phyloP scores from a whole-genome alignment of 2,113 vertebrate species.

The Python bivittatus region DNA sequence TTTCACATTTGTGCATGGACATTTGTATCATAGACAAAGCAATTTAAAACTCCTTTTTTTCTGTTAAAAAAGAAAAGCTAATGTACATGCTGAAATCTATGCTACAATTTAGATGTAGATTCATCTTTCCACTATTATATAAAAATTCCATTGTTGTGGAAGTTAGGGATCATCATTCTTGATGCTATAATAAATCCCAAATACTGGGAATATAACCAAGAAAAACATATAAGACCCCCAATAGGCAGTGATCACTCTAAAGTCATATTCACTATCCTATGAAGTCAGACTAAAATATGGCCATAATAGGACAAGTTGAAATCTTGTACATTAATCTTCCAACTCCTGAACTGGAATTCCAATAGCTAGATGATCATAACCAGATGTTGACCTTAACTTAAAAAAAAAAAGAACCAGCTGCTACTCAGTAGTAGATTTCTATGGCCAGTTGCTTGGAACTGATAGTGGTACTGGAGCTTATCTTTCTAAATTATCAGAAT shows the following conservation, averaged over 20 bases:
- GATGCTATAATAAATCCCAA: background rate
- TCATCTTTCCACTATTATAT: background rate
- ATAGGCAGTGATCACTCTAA: background rate
- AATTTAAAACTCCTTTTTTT: background rate
- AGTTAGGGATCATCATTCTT: background rate
- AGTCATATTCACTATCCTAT: background rate
- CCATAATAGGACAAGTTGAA: background rate
- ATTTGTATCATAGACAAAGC: background rate
- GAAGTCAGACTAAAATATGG: background rate
- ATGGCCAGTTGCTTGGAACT: background rate
- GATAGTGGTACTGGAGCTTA: background rate
- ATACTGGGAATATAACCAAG: background rate
- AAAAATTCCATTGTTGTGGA: background rate
- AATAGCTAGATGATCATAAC: background rate
- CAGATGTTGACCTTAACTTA: background rate
- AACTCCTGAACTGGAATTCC: background rate
- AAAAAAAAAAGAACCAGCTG: background rate
- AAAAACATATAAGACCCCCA: background rate
- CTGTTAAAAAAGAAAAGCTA: background rate
- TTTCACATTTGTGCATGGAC: background rate
- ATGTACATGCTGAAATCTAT: background rate
- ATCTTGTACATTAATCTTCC: background rate
- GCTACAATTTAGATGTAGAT: background rate
- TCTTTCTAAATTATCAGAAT: background rate
- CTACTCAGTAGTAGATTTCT: background rate